Base-by-base conservation (phyloP, 2,113 vertebrate genomes). In the Clarias magur region DNA sequence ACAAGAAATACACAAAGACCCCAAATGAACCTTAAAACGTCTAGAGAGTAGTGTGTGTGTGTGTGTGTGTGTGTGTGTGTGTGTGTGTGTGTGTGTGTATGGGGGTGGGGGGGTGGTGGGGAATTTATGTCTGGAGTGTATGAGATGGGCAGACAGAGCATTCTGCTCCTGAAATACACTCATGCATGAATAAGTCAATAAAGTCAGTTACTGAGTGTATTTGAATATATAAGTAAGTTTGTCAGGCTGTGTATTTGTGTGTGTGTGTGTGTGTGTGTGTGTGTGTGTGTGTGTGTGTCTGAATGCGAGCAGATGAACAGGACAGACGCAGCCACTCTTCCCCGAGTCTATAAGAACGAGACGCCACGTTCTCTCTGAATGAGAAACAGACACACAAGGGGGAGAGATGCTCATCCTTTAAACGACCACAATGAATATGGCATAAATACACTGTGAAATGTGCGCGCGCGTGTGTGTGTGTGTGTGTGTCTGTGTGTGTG, bases 111-210 rank as follows among this genome's bases (percentile, higher is more conserved):
- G 6, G 59, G 30, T 65, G 19, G 76, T 10, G 76, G n/a, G n/a
- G n/a, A n/a, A n/a, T n/a, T n/a, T 53, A n/a, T 78, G 85, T 87
- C 53, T 59, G 72, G 60, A 92, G 92, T 91, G 91, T 93, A 91
- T 90, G 90, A 93, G 90, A 89, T 89, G 89, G 91, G 87, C 91
- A 93, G 91, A 93, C 92, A 90, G 91, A 92, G 93, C 90, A 91
- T 86, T 92, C 87, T 93, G 92, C 89, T 93, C 92, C 89, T 85
- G 87, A 94, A 94, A 94, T 91, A 94, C 93, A 94, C 91, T 90
- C 91, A 94, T 92, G 93, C 93, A 94, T 93, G 91, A 94, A 94
- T 93, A 94, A 94, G 93, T 94, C 92, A 94, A 94, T 94, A 94
- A 93, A 93, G 88, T n/a, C 38, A 53, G 56, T 72, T 54, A 91